A percentile compares a stretch with the other conserved stretches of the same genome.
Evolutionary conservation across 2,888 invertebrate species (phyloP).

Genomic region (Pseudanteris insignis): DNA sequence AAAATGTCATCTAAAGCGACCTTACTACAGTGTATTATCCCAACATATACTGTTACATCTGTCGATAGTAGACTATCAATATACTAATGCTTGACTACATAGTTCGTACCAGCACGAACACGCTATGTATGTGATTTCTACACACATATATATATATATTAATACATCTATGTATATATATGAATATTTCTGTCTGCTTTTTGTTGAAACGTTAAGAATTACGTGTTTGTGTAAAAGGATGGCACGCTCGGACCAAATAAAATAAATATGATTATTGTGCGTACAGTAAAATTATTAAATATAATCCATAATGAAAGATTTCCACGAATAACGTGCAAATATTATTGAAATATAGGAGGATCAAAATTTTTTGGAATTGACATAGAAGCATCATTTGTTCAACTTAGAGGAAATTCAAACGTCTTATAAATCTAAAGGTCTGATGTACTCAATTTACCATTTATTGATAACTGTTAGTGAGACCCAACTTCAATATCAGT

Average conservation of each 20-base stretch:
- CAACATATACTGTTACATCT: too few species aligned
- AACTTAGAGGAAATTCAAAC: slow-evolving; percentile 20
- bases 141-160: slow-evolving; percentile 22
- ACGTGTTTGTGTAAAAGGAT: slow-evolving; percentile 27
- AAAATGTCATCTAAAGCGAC: too few species aligned
- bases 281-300: slow-evolving; percentile 12
- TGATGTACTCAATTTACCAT: slow-evolving; percentile 9
- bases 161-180: slow-evolving; percentile 21
- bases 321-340: slow-evolving; percentile 17
- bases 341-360: slow-evolving; percentile 35
- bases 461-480: slow-evolving; percentile 14
- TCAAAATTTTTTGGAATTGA: slow-evolving; percentile 35
- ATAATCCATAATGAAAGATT: slow-evolving; percentile 34
- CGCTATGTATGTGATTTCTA: slow-evolving; percentile 6
- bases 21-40: too few species aligned
- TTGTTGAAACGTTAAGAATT: slow-evolving; percentile 26
- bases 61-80: too few species aligned
- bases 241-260: slow-evolving; percentile 10
- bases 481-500: not conserved
- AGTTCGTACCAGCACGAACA: too few species aligned
- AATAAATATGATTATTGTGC: slow-evolving; percentile 25
- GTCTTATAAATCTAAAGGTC: slow-evolving; percentile 2
- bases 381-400: slow-evolving; percentile 22
- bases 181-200: slow-evolving; percentile 28
- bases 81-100: too few species aligned